Percentiles rank a stretch among this genome's conserved stretches.
Conservation (phyloP, 2,113 vertebrate species). For the Gymnogyps californianus region DNA sequence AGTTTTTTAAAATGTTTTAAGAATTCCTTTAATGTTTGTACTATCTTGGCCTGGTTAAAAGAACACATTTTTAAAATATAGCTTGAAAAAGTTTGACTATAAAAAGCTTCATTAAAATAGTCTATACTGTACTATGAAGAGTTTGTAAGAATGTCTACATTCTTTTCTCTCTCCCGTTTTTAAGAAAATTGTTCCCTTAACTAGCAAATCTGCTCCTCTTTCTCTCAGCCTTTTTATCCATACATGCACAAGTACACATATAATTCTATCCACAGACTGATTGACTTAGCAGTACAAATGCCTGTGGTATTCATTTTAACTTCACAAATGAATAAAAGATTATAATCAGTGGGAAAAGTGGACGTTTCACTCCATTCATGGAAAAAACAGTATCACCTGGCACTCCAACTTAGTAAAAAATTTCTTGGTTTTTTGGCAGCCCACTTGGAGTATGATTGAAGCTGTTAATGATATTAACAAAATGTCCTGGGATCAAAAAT, state of each 20-base stretch:
- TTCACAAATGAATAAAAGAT: conserved; percentile 25
- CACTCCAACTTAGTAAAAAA: neutral
- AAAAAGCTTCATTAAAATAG: conserved; percentile 48
- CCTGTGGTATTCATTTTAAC: conserved; percentile 23
- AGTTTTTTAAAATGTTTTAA: conserved; percentile 68
- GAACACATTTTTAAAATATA: conserved; percentile 41
- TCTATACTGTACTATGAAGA: neutral
- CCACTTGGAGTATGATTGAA: neutral
- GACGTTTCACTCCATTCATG: conserved; percentile 25
- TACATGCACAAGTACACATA: neutral
- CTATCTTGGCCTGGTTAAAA: conserved; percentile 67
- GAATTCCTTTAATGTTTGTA: conserved; percentile 72
- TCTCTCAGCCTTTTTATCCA: neutral
- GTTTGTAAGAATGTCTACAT: neutral
- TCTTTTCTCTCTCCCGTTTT: neutral
- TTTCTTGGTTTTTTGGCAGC: neutral
- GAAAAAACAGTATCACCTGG: conserved; percentile 50
- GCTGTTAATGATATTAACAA: conserved; percentile 33
- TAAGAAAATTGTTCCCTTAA: neutral
- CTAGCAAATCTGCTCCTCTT: neutral
- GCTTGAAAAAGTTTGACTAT: neutral
- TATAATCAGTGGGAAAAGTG: conserved; percentile 53
- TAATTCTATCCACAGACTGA: neutral
- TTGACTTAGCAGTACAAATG: conserved; percentile 30
- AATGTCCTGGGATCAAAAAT: conserved; percentile 5